Evolutionary conservation across 2,888 invertebrate genomes (phyloP).

Genomic region (Cosmia trapezina): DNA sequence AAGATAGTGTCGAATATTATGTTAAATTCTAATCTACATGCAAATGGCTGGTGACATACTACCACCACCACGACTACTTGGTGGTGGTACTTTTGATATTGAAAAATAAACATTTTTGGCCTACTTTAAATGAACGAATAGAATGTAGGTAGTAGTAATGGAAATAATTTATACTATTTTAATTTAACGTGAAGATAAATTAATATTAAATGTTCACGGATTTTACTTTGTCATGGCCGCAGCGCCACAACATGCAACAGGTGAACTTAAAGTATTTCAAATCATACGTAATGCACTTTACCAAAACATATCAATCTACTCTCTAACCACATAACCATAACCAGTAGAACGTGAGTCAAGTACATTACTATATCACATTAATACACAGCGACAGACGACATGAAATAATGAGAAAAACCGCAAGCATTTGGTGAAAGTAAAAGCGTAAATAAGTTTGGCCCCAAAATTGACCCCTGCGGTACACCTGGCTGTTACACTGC

Average conservation of each 20-base stretch:
- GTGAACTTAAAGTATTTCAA: conserved; percentile 3
- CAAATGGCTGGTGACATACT: conserved; percentile 28
- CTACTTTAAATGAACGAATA: conserved; percentile 24
- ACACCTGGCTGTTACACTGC: conserved; percentile 72
- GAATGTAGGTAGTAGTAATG: not conserved
- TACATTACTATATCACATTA: conserved; percentile 44
- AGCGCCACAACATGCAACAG: not conserved
- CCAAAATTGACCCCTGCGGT: conserved; percentile 77
- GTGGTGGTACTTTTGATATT: conserved; percentile 29
- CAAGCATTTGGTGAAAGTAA: conserved; percentile 84
- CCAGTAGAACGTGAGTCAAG: conserved; percentile 20
- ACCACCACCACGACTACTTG: not conserved
- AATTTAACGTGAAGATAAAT: conserved; percentile 16
- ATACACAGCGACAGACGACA: conserved; percentile 49
- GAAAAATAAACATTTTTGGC: conserved; percentile 29
- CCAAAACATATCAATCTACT: conserved; percentile 41
- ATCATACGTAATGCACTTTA: conserved; percentile 20
- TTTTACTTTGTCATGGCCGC: not conserved
- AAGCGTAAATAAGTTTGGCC: conserved; percentile 79
- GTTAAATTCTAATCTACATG: conserved; percentile 22
- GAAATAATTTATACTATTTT: not conserved
- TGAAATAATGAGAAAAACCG: conserved; percentile 67
- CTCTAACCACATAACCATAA: conserved; percentile 46
- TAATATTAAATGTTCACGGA: conserved; percentile 15
- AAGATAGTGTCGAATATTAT: conserved; percentile 13